phyloP scores from a whole-genome alignment of 2,113 vertebrate species.

The Gracilinanus agilis region DNA sequence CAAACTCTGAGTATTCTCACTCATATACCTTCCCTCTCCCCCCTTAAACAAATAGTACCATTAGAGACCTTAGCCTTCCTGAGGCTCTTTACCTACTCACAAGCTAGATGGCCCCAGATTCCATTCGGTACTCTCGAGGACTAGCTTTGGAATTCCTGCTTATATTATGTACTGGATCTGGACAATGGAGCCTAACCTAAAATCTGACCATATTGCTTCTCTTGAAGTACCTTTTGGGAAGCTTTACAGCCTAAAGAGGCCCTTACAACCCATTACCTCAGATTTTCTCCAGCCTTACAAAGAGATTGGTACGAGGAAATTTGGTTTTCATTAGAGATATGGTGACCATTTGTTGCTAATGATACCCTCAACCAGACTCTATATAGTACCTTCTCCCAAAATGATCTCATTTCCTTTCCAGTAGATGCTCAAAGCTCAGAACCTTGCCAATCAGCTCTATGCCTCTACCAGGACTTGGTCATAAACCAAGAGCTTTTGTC shows the following conservation, averaged over 20 bases:
- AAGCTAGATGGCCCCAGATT: not conserved
- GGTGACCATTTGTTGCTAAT: not conserved
- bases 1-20: not conserved
- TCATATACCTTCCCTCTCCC: not conserved
- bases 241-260: not conserved
- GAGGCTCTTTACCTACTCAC: not conserved
- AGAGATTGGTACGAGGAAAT: not conserved
- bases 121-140: not conserved
- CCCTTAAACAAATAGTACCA: not conserved
- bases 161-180: not conserved
- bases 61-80: not conserved
- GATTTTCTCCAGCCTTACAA: not conserved
- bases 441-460: not conserved
- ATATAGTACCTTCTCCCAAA: not conserved
- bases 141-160: not conserved
- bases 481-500: not conserved
- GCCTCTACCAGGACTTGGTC: not conserved
- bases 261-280: not conserved
- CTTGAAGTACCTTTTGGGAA: not conserved
- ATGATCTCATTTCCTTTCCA: not conserved
- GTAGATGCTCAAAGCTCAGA: not conserved
- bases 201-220: not conserved
- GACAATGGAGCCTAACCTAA: not conserved
- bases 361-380: not conserved
- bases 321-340: not conserved